Percentiles rank a stretch among this genome's conserved stretches.
Conservation (phyloP, 2,797 vertebrate genomes). For the Betta splendens region DNA sequence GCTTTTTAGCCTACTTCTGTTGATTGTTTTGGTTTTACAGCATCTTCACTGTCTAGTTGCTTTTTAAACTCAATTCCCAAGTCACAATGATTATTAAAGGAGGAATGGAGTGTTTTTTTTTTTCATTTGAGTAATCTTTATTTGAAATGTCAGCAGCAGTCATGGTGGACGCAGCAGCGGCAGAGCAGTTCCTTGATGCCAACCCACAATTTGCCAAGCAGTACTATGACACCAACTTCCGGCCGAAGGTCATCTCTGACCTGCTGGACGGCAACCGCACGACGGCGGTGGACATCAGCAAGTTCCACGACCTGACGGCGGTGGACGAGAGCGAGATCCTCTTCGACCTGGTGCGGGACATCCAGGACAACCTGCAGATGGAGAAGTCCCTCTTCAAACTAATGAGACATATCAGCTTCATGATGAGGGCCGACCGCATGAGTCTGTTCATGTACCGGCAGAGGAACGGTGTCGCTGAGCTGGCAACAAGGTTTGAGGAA, state of each 20-base stretch:
- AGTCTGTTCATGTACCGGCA: slow-evolving; percentile 91
- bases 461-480: slow-evolving; percentile 87
- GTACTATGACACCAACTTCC: slow-evolving; percentile 83
- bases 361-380: slow-evolving; percentile 88
- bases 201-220: slow-evolving; percentile 87
- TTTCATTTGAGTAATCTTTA: neutral
- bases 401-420: slow-evolving; percentile 86
- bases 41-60: neutral
- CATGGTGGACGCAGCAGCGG: slow-evolving; percentile 85
- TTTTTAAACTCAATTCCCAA: too few relatives aligned
- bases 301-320: slow-evolving; percentile 73
- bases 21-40: slow-evolving; percentile 1
- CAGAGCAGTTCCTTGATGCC: slow-evolving; percentile 88
- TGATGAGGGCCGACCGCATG: slow-evolving; percentile 86
- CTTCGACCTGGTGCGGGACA: slow-evolving; percentile 87
- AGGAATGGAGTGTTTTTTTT: too few relatives aligned
- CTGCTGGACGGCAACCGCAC: slow-evolving; percentile 79
- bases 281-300: slow-evolving; percentile 73
- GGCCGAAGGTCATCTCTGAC: slow-evolving; percentile 82
- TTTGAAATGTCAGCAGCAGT: slow-evolving; percentile 38
- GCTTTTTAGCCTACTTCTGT: neutral
- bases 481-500: slow-evolving; percentile 80
- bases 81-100: too few relatives aligned
- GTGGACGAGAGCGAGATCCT: slow-evolving; percentile 90
- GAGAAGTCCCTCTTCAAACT: slow-evolving; percentile 87